Base-by-base conservation (phyloP, 2,113 vertebrate genomes). In the Sylvicapra grimmia region DNA sequence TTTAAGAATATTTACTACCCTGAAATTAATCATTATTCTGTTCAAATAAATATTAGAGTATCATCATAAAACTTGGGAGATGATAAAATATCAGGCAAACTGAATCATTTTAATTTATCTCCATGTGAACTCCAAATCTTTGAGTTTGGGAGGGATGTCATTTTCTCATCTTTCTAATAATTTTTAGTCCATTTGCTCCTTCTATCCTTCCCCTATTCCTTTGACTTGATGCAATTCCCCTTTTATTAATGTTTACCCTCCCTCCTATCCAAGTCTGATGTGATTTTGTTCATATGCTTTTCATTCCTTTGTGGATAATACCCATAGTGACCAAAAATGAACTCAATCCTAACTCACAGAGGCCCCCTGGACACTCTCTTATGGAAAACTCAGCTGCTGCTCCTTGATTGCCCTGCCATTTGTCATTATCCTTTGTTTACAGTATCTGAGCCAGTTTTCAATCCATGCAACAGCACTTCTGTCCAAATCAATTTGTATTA, bases 361-460 rank as follows among this genome's bases (percentile, higher is more conserved):
- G 51, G 29, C 21, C 14, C 6, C 14, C 53, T 21, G 75, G 65
- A 59, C 25, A 9, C n/a, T 23, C 19, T 27, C 40, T 53, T 10
- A 36, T 6, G 56, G 94, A 94, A 97, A 91, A 61, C 40, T 59
- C 5, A 0, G 18, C 23, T 27, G 5, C 61, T 19, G 23, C 44
- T 54, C 72, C 65, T 77, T 40, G 54, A 56, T 33, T 21, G 49
- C 89, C 18, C 79, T 79, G 56, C 44, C 53, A 27, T 85, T 90
- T 94, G 88, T 96, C 92, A 93, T 93, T 94, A 83, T 27, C 53
- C 85, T 96, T 96, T 98, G 90, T 97, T 75, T 97, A 93, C 56
- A 56, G 85, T 98, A 90, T 94, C 91, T 75, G 51, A 96, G 96
- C 72, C 96, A 91, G 91, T 97, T 97, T 98, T 96, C 61, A 96